phyloP scores from a whole-genome alignment of 2,113 vertebrate species.

The Australoheros scitulus region DNA sequence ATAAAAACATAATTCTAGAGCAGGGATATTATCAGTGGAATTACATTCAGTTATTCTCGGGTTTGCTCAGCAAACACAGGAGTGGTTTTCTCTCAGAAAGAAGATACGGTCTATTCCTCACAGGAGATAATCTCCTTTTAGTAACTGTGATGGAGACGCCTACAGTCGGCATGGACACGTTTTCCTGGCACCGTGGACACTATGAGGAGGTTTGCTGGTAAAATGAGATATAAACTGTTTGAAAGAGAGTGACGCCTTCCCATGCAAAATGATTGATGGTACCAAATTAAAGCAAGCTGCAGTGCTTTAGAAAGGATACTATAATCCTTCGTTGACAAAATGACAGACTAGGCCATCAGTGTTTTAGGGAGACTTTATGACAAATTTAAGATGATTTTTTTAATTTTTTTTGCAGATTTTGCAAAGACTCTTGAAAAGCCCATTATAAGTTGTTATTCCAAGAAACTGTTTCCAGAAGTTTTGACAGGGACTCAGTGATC shows the following conservation, averaged over 20 bases:
- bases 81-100: background rate
- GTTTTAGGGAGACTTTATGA: slow-evolving; percentile 16
- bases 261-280: slow-evolving; percentile 38
- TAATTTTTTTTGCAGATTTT: background rate
- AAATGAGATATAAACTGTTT: slow-evolving; percentile 38
- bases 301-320: slow-evolving; percentile 2
- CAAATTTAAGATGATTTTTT: background rate
- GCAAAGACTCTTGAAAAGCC: background rate
- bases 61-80: slow-evolving; percentile 41
- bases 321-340: slow-evolving; percentile 45
- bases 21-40: slow-evolving; percentile 43
- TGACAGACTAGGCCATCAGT: slow-evolving; percentile 35
- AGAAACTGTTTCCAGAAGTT: background rate
- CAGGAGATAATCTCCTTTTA: slow-evolving; percentile 41
- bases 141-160: slow-evolving; percentile 27
- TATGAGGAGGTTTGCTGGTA: slow-evolving; percentile 9
- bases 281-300: slow-evolving; percentile 35
- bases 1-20: slow-evolving; percentile 43
- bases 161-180: background rate
- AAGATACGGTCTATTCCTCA: slow-evolving; percentile 18
- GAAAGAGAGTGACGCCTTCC: slow-evolving; percentile 18
- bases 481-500: background rate
- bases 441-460: background rate
- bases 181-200: background rate
- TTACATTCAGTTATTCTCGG: slow-evolving; percentile 52